Base-by-base conservation (phyloP, 1,140 invertebrate genomes). In the Watersipora subatra region DNA sequence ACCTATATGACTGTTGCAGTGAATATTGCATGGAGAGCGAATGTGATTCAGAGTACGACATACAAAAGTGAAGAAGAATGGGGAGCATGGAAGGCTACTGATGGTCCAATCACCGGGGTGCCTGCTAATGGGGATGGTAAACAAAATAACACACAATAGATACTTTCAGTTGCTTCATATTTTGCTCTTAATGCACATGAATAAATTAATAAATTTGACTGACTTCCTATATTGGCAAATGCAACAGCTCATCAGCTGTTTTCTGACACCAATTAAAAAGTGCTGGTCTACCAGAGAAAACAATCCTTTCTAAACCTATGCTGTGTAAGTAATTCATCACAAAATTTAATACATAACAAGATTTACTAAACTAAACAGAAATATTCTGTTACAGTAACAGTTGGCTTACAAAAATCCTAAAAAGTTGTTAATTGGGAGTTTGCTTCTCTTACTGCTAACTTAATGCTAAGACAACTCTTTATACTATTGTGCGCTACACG, bases 1-100 rank as follows among this genome's bases (percentile, higher is more conserved):
- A n/a, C n/a, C n/a, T n/a, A n/a, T n/a, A n/a, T n/a, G n/a, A n/a
- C n/a, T n/a, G n/a, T n/a, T 26, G 17, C 61, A 64, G 62, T 64
- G 17, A 64, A 64, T 29, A 28, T 64, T 15, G 62, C 62, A 3
- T 64, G 62, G 62, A 64, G 62, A 20, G 29, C 28, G 17, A 64
- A 64, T 15, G 29, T 29, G n/a, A 24, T 24, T n/a, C 62, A 64
- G 62, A 64, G 62, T 25, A 64, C 22, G 7, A 64, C 62, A 2
- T 64, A 64, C 62, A 28, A 15, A 2, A 64, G 30, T 25, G 62
- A 64, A 34, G 24, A 64, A 20, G 28, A 46, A 15, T 64, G 62
- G 62, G 62, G 62, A 15, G 62, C 62, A 17, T 64, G 62, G 62
- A 64, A 64, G 26, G 62, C 62, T 7, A 64, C 62, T 2, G 62